Percentiles rank a stretch among this genome's conserved stretches.
Conservation (phyloP, 2,797 vertebrate species). For the Urophycis tenuis region DNA sequence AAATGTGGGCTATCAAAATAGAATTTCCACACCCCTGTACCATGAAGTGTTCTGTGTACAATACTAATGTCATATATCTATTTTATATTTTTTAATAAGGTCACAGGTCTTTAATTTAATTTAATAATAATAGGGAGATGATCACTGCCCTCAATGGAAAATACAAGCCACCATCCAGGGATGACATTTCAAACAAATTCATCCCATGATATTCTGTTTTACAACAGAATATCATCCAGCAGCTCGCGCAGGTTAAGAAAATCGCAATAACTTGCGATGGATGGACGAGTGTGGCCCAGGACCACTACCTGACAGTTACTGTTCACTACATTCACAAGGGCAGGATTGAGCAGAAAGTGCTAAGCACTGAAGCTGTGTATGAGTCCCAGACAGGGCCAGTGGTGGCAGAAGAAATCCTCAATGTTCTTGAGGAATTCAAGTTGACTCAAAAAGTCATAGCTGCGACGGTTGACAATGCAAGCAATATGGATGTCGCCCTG, state of each 20-base stretch:
- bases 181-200: background rate
- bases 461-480: too few relatives aligned
- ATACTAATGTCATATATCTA: background rate
- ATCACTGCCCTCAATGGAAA: background rate
- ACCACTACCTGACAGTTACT: slow-evolving; percentile 22
- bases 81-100: background rate
- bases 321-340: slow-evolving; percentile 8
- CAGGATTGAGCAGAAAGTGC: slow-evolving; percentile 10
- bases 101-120: too few relatives aligned
- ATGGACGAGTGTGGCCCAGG: background rate
- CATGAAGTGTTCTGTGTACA: background rate
- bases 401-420: too few relatives aligned
- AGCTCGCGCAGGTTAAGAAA: slow-evolving; percentile 11
- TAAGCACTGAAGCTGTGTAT: slow-evolving; percentile 17
- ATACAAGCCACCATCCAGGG: slow-evolving; percentile 2
- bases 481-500: too few relatives aligned
- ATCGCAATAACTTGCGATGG: slow-evolving; percentile 15
- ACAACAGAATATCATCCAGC: slow-evolving; percentile 16
- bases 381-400: slow-evolving; percentile 17
- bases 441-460: too few relatives aligned
- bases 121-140: too few relatives aligned
- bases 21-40: background rate
- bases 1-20: background rate
- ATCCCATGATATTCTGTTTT: slow-evolving; percentile 10
- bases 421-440: too few relatives aligned